These are phyloP conservation scores for Boloria selene DNA, from an alignment of 2,888 invertebrate genomes.

Conservation along the genomic window DNA sequence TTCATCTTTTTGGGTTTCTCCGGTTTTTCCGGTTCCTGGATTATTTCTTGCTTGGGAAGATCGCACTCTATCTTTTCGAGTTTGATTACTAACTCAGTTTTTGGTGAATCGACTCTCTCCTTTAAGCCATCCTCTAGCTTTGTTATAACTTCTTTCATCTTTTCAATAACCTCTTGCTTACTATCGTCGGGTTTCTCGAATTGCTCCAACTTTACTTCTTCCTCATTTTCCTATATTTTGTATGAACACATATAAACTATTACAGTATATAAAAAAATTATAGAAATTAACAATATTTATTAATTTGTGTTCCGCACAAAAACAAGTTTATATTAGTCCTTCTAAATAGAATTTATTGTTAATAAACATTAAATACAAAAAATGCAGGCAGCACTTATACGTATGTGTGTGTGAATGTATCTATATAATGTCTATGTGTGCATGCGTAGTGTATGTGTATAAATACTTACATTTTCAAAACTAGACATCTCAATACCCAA, in stretches of 20 bases:
- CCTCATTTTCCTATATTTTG: conserved; percentile 56
- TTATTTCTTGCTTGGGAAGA: conserved; percentile 41
- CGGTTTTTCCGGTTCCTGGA: conserved; percentile 32
- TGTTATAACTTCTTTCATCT: conserved; percentile 70
- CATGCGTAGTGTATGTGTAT: no score
- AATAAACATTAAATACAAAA: no score
- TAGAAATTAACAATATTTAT: conserved; percentile 13
- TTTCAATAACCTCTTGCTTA: conserved; percentile 65
- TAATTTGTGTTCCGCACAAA: no score
- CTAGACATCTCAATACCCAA: conserved; percentile 26
- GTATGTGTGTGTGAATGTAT: no score
- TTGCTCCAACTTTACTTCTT: conserved; percentile 62
- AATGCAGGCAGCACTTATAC: no score
- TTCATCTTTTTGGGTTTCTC: conserved; percentile 48
- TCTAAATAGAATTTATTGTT: no score
- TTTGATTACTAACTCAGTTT: conserved; percentile 40
- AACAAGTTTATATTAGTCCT: no score
- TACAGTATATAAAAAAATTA: neutral
- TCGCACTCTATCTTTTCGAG: conserved; percentile 34
- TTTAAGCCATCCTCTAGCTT: conserved; percentile 68
- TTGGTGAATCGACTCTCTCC: conserved; percentile 48
- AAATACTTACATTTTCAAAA: conserved; percentile 37
- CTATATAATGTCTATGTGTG: no score
- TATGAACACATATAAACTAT: neutral
- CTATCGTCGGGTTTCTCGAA: conserved; percentile 64